A percentile compares a stretch with the other conserved stretches of the same genome.
Evolutionary conservation across 1,140 invertebrate genomes (phyloP).

Genomic region (Dufourea novaeangliae): DNA sequence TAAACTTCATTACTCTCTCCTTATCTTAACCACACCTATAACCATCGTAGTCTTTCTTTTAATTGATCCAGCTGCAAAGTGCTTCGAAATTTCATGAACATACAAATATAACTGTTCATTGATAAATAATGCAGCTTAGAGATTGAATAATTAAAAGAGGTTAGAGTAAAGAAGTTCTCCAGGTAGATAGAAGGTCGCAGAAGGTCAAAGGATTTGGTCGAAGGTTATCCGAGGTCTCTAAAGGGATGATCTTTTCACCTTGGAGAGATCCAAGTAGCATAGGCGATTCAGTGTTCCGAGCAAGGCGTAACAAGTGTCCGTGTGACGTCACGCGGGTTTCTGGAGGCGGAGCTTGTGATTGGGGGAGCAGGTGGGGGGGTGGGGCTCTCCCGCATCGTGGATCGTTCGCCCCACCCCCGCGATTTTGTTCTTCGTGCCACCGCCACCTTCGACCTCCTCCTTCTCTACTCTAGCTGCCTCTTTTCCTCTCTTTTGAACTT

Average conservation of each 20-base stretch:
- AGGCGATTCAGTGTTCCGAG: constrained; percentile 40
- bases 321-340: constrained; percentile 77
- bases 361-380: constrained; percentile 69
- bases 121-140: not conserved
- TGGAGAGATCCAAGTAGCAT: constrained; percentile 2
- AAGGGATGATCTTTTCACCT: not conserved
- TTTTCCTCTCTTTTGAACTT: constrained; percentile 54
- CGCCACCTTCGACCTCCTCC: constrained; percentile 56
- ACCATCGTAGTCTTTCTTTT: no score
- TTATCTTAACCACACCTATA: no score
- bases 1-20: no score
- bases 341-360: constrained; percentile 77
- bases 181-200: not conserved
- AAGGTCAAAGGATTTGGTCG: not conserved
- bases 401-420: constrained; percentile 72
- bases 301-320: constrained; percentile 82
- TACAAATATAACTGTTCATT: no score
- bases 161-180: not conserved
- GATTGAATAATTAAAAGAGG: no score
- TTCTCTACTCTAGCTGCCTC: constrained; percentile 38
- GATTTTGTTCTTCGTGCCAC: constrained; percentile 59
- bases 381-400: constrained; percentile 71
- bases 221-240: not conserved
- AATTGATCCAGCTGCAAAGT: no score
- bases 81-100: no score